phyloP scores from a whole-genome alignment of 2,888 invertebrate genomes.

The Dermolepida albohirtum region DNA sequence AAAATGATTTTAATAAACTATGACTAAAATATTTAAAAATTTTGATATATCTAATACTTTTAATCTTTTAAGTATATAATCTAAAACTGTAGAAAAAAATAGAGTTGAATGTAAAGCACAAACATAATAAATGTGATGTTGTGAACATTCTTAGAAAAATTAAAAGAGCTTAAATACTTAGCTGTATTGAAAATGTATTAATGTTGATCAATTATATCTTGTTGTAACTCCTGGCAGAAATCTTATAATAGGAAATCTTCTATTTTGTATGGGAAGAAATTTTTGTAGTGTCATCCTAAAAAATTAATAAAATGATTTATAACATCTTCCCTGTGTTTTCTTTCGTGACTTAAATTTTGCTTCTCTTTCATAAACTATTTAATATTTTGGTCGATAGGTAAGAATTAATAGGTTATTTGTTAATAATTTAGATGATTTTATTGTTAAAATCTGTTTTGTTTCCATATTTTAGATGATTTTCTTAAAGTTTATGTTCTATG shows the following conservation, averaged over 20 bases:
- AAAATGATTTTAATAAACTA: too few relatives aligned
- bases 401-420: too few relatives aligned
- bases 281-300: slow-evolving; percentile 10
- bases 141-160: background rate
- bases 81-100: background rate
- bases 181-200: background rate
- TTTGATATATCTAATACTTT: background rate
- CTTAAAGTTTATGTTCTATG: too few relatives aligned
- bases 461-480: too few relatives aligned
- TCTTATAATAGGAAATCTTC: slow-evolving; percentile 5
- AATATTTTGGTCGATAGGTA: too few relatives aligned
- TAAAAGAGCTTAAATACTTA: slow-evolving; percentile 13
- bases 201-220: slow-evolving; percentile 12
- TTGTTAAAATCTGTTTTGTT: too few relatives aligned
- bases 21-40: too few relatives aligned
- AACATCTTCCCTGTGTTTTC: slow-evolving; percentile 12
- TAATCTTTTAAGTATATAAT: background rate
- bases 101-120: background rate
- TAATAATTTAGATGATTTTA: too few relatives aligned
- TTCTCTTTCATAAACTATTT: too few relatives aligned
- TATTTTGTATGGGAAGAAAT: slow-evolving; percentile 29
- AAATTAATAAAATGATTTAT: slow-evolving; percentile 16
- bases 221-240: slow-evolving; percentile 33
- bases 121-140: slow-evolving; percentile 14
- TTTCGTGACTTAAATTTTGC: background rate